Conservation (phyloP, 2,797 vertebrate species). For the Etheostoma perlongum region DNA sequence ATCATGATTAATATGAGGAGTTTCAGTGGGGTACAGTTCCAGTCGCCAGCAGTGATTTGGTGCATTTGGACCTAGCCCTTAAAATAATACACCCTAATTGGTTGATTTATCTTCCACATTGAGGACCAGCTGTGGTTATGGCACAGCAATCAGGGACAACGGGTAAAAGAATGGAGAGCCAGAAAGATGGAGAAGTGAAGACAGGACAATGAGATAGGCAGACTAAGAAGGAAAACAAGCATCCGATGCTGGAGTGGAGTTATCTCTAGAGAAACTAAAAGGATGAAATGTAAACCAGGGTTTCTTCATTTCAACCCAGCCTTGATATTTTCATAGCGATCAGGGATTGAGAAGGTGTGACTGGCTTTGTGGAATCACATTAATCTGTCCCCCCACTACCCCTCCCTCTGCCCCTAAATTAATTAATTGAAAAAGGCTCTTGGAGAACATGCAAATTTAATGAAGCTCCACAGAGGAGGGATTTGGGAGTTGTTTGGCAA, state of each 20-base stretch:
- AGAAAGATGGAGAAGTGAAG: conserved; percentile 25
- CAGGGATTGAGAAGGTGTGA: conserved; percentile 21
- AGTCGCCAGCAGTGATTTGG: conserved; percentile 61
- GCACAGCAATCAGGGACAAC: conserved; percentile 52
- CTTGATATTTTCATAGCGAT: conserved; percentile 16
- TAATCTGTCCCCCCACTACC: not conserved
- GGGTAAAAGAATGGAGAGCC: conserved; percentile 1
- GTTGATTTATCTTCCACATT: conserved; percentile 74
- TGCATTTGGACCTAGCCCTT: conserved; percentile 70
- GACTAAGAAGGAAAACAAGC: conserved; percentile 2
- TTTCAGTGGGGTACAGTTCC: conserved; percentile 42
- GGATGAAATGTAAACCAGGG: not conserved
- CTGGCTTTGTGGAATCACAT: conserved; percentile 49
- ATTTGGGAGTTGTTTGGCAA: conserved; percentile 83
- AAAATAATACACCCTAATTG: conserved; percentile 76
- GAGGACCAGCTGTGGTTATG: conserved; percentile 76
- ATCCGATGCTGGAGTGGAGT: not conserved
- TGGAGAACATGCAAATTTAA: conserved; percentile 82
- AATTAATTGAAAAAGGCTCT: conserved; percentile 75
- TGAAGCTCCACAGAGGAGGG: conserved; percentile 75
- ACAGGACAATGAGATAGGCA: conserved; percentile 11
- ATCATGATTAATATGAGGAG: conserved; percentile 78
- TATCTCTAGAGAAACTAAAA: conserved; percentile 3
- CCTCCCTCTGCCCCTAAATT: conserved; percentile 50
- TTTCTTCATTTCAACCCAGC: conserved; percentile 17